Evolutionary conservation across 2,888 invertebrate genomes (phyloP).

Genomic region (Ichneumon xanthorius): DNA sequence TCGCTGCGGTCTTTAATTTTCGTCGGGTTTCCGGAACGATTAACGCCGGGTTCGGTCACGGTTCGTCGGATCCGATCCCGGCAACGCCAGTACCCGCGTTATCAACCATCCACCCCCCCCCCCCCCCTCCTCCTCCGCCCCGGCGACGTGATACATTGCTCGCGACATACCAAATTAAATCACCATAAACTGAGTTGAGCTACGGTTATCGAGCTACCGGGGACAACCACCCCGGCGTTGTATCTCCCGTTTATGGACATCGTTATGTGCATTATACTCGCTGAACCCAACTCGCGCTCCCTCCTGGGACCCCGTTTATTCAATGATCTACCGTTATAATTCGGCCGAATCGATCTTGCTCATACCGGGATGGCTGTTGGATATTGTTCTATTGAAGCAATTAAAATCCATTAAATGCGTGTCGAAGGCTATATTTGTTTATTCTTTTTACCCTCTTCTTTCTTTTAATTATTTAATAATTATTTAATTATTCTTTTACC

Average conservation of each 20-base stretch:
- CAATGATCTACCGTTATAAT: constrained; percentile 52
- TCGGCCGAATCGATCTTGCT: constrained; percentile 2
- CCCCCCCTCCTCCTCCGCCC: neutral
- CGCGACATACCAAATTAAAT: constrained; percentile 78
- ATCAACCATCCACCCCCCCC: neutral
- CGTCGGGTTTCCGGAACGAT: constrained; percentile 59
- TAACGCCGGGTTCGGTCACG: constrained; percentile 45
- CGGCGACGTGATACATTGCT: constrained; percentile 64
- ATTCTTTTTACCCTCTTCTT: neutral
- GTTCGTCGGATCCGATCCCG: constrained; percentile 17
- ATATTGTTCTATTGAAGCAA: neutral
- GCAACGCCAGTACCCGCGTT: neutral
- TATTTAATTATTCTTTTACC: too few species aligned
- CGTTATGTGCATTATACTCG: constrained; percentile 5
- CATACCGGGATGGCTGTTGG: neutral
- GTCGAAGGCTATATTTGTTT: neutral
- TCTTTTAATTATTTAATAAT: too few species aligned
- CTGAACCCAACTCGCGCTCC: neutral
- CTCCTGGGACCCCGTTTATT: constrained; percentile 42
- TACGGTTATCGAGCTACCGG: constrained; percentile 63
- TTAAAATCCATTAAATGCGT: neutral
- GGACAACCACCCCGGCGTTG: neutral
- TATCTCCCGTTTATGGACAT: constrained; percentile 55
- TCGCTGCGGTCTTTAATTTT: constrained; percentile 50
- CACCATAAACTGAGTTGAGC: constrained; percentile 77